phyloP scores from a whole-genome alignment of 2,797 vertebrate genomes.

The Holocentrus rufus region DNA sequence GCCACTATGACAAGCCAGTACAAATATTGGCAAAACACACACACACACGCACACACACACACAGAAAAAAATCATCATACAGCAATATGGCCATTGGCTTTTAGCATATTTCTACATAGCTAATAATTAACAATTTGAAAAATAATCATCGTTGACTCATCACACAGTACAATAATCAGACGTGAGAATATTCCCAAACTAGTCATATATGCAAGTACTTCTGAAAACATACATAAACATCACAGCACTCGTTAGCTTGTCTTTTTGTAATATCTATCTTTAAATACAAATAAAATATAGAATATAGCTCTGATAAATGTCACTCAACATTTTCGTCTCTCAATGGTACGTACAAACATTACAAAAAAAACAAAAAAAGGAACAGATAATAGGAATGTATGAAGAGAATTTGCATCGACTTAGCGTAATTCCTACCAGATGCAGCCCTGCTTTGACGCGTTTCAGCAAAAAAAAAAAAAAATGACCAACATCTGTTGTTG shows the following conservation, averaged over 20 bases:
- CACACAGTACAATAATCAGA: conserved; percentile 82
- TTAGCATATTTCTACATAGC: conserved; percentile 80
- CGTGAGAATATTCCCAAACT: conserved; percentile 79
- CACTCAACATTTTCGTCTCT: conserved; percentile 80
- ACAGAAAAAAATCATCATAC: conserved; percentile 74
- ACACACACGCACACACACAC: conserved; percentile 30
- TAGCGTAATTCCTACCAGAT: conserved; percentile 65
- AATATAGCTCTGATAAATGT: conserved; percentile 84
- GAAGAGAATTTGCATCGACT: conserved; percentile 70
- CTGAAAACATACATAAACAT: conserved; percentile 79
- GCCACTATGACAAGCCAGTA: conserved; percentile 77
- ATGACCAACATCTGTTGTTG: conserved; percentile 71
- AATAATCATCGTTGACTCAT: conserved; percentile 76
- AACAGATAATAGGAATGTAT: conserved; percentile 78
- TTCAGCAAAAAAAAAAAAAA: no score
- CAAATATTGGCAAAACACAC: conserved; percentile 74
- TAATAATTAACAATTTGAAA: conserved; percentile 80
- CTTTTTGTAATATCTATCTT: conserved; percentile 82
- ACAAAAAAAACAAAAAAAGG: conserved; percentile 68
- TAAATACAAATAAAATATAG: conserved; percentile 88
- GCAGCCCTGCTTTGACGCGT: conserved; percentile 56
- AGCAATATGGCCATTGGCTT: conserved; percentile 80
- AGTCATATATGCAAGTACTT: conserved; percentile 80
- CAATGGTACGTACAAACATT: conserved; percentile 75
- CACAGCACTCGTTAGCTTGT: conserved; percentile 87